phyloP scores from a whole-genome alignment of 2,797 vertebrate genomes.

The Lerista edwardsae region DNA sequence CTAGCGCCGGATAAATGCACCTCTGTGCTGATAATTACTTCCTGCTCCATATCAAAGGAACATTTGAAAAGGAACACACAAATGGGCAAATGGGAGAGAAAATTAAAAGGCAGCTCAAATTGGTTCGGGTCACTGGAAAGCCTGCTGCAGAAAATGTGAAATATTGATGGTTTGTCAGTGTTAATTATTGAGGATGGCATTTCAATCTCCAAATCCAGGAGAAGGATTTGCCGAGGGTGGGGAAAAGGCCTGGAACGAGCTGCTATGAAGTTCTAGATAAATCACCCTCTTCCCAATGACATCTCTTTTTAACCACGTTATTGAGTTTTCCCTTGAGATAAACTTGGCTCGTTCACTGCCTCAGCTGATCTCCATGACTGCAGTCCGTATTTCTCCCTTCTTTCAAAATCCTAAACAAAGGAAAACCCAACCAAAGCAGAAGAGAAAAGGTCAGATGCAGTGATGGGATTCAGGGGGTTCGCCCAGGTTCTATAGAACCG shows the following conservation, averaged over 20 bases:
- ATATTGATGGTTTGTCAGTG: constrained; percentile 75
- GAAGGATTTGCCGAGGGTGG: constrained; percentile 23
- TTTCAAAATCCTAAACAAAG: neutral
- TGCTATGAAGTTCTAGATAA: constrained; percentile 52
- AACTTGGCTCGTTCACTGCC: neutral
- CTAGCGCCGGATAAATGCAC: constrained; percentile 48
- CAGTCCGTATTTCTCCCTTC: neutral
- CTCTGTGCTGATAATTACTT: constrained; percentile 58
- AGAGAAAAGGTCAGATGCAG: no score
- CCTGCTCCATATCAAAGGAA: constrained; percentile 59
- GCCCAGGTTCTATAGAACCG: no score
- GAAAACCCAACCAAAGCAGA: no score
- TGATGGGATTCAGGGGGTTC: no score
- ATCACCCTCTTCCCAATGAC: constrained; percentile 16
- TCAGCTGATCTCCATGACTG: neutral
- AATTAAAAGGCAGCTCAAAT: constrained; percentile 54
- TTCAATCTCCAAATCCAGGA: constrained; percentile 50
- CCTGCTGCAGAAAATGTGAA: constrained; percentile 65
- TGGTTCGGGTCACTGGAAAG: constrained; percentile 60
- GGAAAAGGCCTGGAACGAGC: constrained; percentile 39
- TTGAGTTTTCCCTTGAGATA: neutral
- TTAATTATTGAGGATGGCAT: constrained; percentile 75
- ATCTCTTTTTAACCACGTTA: constrained; percentile 19
- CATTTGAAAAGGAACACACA: constrained; percentile 55
- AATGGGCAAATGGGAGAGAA: constrained; percentile 58